These are phyloP conservation scores for Acrobeloides nanus DNA, from an alignment of 2,888 invertebrate genomes.

Conservation along the genomic window DNA sequence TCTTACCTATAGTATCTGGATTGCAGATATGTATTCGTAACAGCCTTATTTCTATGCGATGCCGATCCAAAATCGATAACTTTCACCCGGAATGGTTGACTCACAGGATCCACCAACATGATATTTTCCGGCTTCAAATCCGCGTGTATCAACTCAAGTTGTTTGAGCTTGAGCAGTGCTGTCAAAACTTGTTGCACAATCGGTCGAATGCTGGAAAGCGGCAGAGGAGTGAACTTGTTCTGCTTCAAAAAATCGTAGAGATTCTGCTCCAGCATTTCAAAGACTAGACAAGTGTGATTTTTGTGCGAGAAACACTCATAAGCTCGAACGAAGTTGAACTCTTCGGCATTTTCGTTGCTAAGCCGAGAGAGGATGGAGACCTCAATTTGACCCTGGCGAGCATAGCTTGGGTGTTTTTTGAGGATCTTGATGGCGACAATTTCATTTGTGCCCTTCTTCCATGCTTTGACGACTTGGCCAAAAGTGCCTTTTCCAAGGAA, in stretches of 20 bases:
- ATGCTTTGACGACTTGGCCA: constrained; percentile 97
- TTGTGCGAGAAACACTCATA: constrained; percentile 83
- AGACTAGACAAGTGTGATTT: constrained; percentile 37
- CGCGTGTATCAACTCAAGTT: constrained; percentile 97
- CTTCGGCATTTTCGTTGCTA: constrained; percentile 91
- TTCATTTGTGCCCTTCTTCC: constrained; percentile 99
- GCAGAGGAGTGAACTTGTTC: constrained; percentile 97
- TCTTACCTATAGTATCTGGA: constrained; percentile 83
- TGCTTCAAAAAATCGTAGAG: constrained; percentile 98
- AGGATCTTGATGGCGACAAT: constrained; percentile 99
- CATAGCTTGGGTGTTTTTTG: constrained; percentile 99
- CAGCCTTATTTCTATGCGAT: constrained; percentile 96
- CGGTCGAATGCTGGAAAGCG: constrained; percentile 93
- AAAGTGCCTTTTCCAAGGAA: constrained; percentile 98
- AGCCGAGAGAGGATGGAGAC: constrained; percentile 62
- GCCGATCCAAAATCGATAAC: constrained; percentile 99
- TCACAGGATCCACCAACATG: constrained; percentile 95
- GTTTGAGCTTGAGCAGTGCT: constrained; percentile 72
- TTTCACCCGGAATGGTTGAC: constrained; percentile 96
- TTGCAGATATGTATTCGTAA: constrained; percentile 97
- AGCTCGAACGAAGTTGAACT: constrained; percentile 98
- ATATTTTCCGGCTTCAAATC: constrained; percentile 99
- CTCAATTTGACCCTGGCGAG: constrained; percentile 99
- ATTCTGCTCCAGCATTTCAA: constrained; percentile 98
- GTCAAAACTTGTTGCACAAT: constrained; percentile 93